Evolutionary conservation across 2,113 vertebrate species (phyloP), one percentile per base, ranked within the genome.

Genomic region (Pycnonotus jocosus): DNA sequence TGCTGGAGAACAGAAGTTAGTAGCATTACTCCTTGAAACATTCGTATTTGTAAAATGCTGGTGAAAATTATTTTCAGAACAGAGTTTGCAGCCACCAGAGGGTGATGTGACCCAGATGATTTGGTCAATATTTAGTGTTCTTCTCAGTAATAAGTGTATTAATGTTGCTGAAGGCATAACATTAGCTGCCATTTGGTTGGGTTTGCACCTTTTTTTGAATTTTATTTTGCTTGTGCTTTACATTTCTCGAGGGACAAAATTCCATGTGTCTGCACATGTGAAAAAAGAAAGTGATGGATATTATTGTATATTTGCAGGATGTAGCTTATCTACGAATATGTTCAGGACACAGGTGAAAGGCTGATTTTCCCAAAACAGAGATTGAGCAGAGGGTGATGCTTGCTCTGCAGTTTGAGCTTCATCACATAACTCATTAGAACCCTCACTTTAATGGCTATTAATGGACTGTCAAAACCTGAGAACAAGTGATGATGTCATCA

Each of bases 11-110:
- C 8, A 71, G 27, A 66, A 1, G 3, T 78, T 88, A 37, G 20
- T 37, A 24, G 8, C 11, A 42, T 51, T 48, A 81, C 35, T n/a
- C 28, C 13, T 57, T 69, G 53, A 89, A 80, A 44, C 15, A 31
- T 33, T 42, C 2, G 2, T 44, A 15, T 72, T 62, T 45, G 15
- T 85, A 23, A 69, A 83, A 56, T 69, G 69, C 3, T 50, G 9
- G 10, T 79, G 57, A 73, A 77, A 88, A 15, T 25, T 53, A 30
- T 27, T 35, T 25, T 72, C 31, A 50, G 23, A 20, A 35, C 19
- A 54, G 27, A 65, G 20, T 73, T 73, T 88, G 19, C 44, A 73
- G 47, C 87, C 93, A 96, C 74, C 85, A 95, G 94, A 95, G 81
- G 78, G 85, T 61, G 93, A 88, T 91, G 38, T 90, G 66, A 73